Evolutionary conservation across 2,797 vertebrate genomes (phyloP), one percentile per base, ranked within the genome.

Genomic region (Hippoglossus hippoglossus): DNA sequence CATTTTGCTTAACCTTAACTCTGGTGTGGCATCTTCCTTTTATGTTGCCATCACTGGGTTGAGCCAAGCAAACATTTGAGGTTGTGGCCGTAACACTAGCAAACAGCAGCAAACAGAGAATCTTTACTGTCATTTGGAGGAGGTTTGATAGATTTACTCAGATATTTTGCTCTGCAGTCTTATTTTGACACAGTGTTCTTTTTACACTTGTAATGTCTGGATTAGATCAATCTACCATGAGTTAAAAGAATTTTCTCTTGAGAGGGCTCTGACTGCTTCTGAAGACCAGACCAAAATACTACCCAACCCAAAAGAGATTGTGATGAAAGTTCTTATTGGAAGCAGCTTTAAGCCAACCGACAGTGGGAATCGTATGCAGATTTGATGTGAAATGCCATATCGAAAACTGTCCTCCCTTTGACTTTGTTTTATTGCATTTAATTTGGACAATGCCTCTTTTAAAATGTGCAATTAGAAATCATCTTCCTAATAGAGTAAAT

Each of bases 301-400:
- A 84, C 67, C 73, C 76, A 83, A 87, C 80, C 57, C 75, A 75
- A 69, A 72, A 74, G 79, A 80, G 76, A 75, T 52, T 78, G 77
- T 75, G 82, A 86, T 84, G 77, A 87, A 87, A 85, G 77, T 78
- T 83, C 58, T 91, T 90, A 90, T 90, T 91, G 87, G 72, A 91
- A 90, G 81, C 90, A 91, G 91, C 82, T 86, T 87, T 53, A 67
- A 66, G 67, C 46, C 71, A 77, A 86, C 83, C 19, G 71, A 82
- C 82, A 83, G 55, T 83, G 74, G 80, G 83, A 90, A 79, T 82
- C 81, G 56, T 56, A 84, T 80, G 36, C 36, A 39, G 36, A 39
- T 80, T 88, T 76, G 65, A 87, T 81, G 44, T 82, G 60, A 81
- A 89, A 86, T 39, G 36, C 39, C 63, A 50, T 77, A 80, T 87